Evolutionary conservation across 2,113 vertebrate species (phyloP), one percentile per base, ranked within the genome.

Genomic region (Irena cyanogastra): DNA sequence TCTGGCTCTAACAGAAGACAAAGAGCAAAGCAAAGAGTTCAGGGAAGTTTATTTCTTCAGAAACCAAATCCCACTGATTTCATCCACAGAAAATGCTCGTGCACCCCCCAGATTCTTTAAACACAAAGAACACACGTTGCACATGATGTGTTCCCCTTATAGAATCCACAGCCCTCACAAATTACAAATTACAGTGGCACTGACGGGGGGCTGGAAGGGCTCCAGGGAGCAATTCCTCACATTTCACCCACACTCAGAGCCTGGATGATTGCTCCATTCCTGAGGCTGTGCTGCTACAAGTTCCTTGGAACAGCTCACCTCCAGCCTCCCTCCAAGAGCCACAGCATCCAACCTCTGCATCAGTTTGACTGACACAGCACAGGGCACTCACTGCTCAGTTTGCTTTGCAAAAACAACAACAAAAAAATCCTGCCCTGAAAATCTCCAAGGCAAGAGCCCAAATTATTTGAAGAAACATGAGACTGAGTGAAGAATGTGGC

Each of bases 151-250:
- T 70, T 95, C 37, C 86, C 94, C 91, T 87, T 88, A 54, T 30
- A 91, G 80, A 90, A 88, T 54, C 61, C 20, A 3, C 79, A 85
- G 71, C 57, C 71, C 74, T 92, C 90, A 68, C 88, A 93, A 91
- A 97, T 92, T 76, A 83, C 86, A 92, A 82, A 95, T 93, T 72
- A 60, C 75, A 76, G 89, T 89, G 82, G 94, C 66, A 91, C 31
- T 69, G 81, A 41, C 81, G 91, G 91, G 37, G 64, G 60, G 19
- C 85, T 97, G 94, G 83, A 95, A 37, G 57, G 71, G 63, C 21
- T 91, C 90, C 94, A 94, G 82, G 68, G 60, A 93, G 93, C 57
- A 97, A 96, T 96, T 96, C 90, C 95, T 96, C 88, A 90, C 90
- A 94, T 93, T 96, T 95, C 95, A 97, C 87, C 94, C 87, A 60